These are phyloP conservation scores for Arrhopalites spinosus DNA, from an alignment of 2,888 invertebrate species.

Conservation along the genomic window DNA sequence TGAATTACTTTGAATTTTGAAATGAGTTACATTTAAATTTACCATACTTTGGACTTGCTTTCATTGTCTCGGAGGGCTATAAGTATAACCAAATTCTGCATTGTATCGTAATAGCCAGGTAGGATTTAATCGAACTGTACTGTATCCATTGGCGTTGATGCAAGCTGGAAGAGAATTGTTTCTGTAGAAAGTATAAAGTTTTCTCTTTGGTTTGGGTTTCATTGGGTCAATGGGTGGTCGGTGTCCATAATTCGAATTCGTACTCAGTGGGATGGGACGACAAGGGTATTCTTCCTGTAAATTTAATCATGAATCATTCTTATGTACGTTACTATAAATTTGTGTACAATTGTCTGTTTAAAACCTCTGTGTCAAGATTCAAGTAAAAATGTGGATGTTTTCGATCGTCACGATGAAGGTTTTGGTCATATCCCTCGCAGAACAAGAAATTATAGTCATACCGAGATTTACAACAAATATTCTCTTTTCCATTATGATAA, in stretches of 20 bases:
- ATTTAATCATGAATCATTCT: background rate
- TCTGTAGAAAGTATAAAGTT: conserved; percentile 44
- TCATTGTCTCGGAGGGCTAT: conserved; percentile 48
- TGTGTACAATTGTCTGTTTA: too few relatives aligned
- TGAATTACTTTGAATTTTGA: too few relatives aligned
- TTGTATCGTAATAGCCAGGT: conserved; percentile 47
- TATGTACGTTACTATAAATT: background rate
- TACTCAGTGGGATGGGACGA: conserved; percentile 49
- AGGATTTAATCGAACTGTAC: conserved; percentile 46
- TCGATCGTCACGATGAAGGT: conserved; percentile 49
- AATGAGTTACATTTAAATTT: too few relatives aligned
- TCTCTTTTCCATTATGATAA: conserved; percentile 53
- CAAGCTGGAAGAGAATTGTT: conserved; percentile 46
- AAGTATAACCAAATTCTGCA: conserved; percentile 54
- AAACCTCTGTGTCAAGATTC: conserved; percentile 51
- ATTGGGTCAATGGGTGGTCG: conserved; percentile 47
- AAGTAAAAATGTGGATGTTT: conserved; percentile 52
- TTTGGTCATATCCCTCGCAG: conserved; percentile 54
- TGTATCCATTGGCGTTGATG: conserved; percentile 48
- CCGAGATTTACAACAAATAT: conserved; percentile 48
- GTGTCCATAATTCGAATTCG: conserved; percentile 53
- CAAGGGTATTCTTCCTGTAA: conserved; percentile 54
- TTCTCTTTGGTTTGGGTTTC: conserved; percentile 36
- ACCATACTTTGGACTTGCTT: too few relatives aligned
- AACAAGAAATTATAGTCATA: conserved; percentile 54